Percentiles rank a stretch among this genome's conserved stretches.
Evolutionary conservation across 2,113 vertebrate genomes (phyloP).

Genomic region (Salvelinus sp.): DNA sequence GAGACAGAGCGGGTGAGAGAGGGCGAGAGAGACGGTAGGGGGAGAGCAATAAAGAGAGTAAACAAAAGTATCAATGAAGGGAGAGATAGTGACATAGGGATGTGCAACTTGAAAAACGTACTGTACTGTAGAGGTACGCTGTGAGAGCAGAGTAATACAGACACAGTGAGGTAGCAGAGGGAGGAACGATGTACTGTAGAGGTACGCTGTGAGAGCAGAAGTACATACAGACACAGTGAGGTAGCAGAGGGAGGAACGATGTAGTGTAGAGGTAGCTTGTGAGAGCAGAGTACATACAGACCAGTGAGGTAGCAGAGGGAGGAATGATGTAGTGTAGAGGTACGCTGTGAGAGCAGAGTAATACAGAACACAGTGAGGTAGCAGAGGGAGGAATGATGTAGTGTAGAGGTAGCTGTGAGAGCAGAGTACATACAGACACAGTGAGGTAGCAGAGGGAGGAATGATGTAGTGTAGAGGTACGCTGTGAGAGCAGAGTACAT

Average conservation of each 20-base stretch:
- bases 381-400: too few relatives aligned
- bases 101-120: neutral
- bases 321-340: neutral
- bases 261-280: neutral
- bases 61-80: constrained; percentile 6
- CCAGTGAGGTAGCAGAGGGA: neutral
- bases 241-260: too few relatives aligned
- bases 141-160: constrained; percentile 2
- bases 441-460: too few relatives aligned
- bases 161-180: too few relatives aligned
- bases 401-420: too few relatives aligned
- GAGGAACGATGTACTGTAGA: neutral
- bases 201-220: neutral
- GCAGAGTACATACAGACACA: too few relatives aligned
- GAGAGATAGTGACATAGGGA: neutral
- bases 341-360: too few relatives aligned
- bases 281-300: constrained; percentile 2
- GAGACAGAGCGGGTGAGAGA: constrained; percentile 19
- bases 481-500: too few relatives aligned
- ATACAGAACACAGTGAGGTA: too few relatives aligned
- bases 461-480: too few relatives aligned
- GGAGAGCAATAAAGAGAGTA: neutral
- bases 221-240: constrained; percentile 1
- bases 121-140: too few relatives aligned
- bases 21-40: neutral